phyloP scores from a whole-genome alignment of 2,797 vertebrate genomes.

The Coccyzus lansbergi region DNA sequence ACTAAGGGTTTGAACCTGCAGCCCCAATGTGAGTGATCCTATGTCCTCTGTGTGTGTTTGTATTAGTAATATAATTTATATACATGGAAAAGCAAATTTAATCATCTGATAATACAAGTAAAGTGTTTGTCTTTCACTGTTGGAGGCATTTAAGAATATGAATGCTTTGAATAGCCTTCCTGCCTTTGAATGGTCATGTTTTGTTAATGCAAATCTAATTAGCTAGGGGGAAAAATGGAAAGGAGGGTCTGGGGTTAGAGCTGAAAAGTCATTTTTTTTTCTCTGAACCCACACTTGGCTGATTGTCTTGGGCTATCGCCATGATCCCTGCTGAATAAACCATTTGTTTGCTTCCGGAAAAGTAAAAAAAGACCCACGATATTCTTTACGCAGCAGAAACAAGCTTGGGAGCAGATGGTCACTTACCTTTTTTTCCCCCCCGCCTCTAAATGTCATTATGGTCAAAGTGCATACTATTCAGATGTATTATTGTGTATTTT shows the following conservation, averaged over 20 bases:
- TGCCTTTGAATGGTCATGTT: conserved; percentile 67
- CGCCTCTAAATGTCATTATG: conserved; percentile 49
- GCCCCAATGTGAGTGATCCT: conserved; percentile 12
- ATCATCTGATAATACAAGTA: conserved; percentile 63
- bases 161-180: conserved; percentile 61
- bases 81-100: conserved; percentile 61
- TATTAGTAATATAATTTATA: conserved; percentile 63
- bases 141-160: conserved; percentile 61
- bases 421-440: neutral
- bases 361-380: conserved; percentile 63
- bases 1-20: conserved; percentile 27
- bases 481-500: conserved; percentile 56
- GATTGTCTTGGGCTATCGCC: conserved; percentile 79
- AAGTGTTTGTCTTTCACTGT: conserved; percentile 62
- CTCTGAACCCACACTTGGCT: conserved; percentile 75
- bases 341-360: conserved; percentile 65
- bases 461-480: conserved; percentile 62
- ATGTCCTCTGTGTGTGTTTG: conserved; percentile 30
- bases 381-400: conserved; percentile 54
- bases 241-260: conserved; percentile 54
- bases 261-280: conserved; percentile 74
- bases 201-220: conserved; percentile 66
- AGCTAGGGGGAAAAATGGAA: conserved; percentile 55
- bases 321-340: conserved; percentile 70
- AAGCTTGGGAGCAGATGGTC: conserved; percentile 36